Base-by-base conservation (phyloP, 2,888 invertebrate species). In the Tachystola acroxantha region DNA sequence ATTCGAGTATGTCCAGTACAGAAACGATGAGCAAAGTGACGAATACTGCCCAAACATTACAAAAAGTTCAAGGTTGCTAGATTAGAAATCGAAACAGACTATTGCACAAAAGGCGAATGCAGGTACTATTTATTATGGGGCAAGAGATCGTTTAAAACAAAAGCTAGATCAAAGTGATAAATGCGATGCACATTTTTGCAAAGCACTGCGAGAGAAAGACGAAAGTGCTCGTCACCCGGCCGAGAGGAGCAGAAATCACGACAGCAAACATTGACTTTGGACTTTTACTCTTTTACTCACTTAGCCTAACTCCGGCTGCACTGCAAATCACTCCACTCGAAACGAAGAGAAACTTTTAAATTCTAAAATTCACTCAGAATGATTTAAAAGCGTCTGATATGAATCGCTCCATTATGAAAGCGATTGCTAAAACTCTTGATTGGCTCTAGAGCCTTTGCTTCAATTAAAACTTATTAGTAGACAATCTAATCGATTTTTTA, bases 241-340 rank as follows among this genome's bases (percentile, higher is more conserved):
- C 66, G 64, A 65, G 65, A 66, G 72, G 68, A 66, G 65, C 64
- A 61, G 67, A 82, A 85, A 85, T 86, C 84, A 84, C 78, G 80
- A 67, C 67, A 50, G 84, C 84, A 82, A 85, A 86, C 80, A 85
- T 85, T 85, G 84, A 85, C 86, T 82, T 72, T 78, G 67, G 68
- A 76, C 75, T 81, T 85, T 84, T 80, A 75, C 74, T 80, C 74
- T 79, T 79, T 79, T 74, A 80, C 79, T 80, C 79, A 81, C 82
- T 84, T 79, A 82, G 69, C 57, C 70, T 71, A 74, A 79, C 76
- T 76, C 71, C 59, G 53, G 49, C 66, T 65, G 65, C 63, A 60
- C 74, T 70, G 75, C 74, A 69, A 82, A 79, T 84, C 80, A 84
- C 78, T 81, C 70, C 60, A 68, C 65, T 66, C 59, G 57, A 57